These are phyloP conservation scores for Bovichtus variegatus DNA, from an alignment of 2,797 vertebrate species.

Conservation along the genomic window DNA sequence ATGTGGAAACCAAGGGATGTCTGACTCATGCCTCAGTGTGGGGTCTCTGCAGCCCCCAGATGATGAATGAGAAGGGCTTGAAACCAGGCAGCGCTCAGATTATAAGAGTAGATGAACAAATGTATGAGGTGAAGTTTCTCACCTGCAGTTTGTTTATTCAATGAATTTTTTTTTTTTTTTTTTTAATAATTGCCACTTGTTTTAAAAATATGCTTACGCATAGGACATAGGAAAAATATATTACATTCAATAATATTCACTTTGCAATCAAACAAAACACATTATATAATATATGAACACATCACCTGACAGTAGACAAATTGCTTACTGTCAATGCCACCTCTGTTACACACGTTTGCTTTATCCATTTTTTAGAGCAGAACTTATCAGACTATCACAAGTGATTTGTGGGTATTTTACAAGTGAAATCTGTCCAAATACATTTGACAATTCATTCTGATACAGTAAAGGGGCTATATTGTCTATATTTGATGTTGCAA, in stretches of 20 bases:
- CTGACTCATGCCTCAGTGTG: conserved; percentile 51
- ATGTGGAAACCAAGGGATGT: conserved; percentile 55
- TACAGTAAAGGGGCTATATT: background rate
- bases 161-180: background rate
- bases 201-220: too few relatives aligned
- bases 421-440: background rate
- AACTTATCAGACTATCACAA: background rate
- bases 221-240: too few relatives aligned
- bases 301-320: too few relatives aligned
- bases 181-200: background rate
- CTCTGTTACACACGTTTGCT: too few relatives aligned
- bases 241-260: too few relatives aligned
- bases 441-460: background rate
- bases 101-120: conserved; percentile 19
- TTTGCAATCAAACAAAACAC: too few relatives aligned
- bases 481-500: background rate
- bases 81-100: background rate
- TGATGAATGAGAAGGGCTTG: conserved; percentile 23
- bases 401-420: conserved; percentile 1
- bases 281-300: too few relatives aligned
- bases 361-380: too few relatives aligned
- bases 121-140: background rate
- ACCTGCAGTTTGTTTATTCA: conserved; percentile 20
- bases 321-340: too few relatives aligned
- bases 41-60: conserved; percentile 35